phyloP scores from a whole-genome alignment of 2,888 invertebrate species.

The Latheticus oryzae region DNA sequence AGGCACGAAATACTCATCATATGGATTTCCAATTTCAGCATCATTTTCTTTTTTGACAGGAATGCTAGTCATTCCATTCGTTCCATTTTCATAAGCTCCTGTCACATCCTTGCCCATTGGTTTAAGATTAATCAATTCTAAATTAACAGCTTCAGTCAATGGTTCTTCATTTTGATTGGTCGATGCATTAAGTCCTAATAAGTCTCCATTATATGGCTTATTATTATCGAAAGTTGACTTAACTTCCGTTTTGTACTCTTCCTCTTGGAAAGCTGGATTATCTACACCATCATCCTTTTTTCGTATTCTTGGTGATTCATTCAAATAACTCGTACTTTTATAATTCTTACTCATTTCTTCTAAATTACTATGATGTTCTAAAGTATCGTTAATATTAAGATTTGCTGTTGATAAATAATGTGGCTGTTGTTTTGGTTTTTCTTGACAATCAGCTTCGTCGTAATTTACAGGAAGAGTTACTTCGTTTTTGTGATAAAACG shows the following conservation, averaged over 20 bases:
- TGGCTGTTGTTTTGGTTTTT: constrained; percentile 55
- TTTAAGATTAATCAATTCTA: constrained; percentile 82
- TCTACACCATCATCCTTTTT: constrained; percentile 64
- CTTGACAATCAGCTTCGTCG: constrained; percentile 58
- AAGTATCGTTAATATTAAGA: constrained; percentile 62
- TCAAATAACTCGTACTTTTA: constrained; percentile 62
- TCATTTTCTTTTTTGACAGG: constrained; percentile 75
- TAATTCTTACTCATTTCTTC: constrained; percentile 63
- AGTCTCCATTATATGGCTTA: constrained; percentile 60
- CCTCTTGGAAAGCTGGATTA: constrained; percentile 63
- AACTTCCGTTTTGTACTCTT: constrained; percentile 63
- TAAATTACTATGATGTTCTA: constrained; percentile 57
- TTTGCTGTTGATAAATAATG: constrained; percentile 63
- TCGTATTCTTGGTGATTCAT: constrained; percentile 48
- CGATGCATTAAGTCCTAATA: constrained; percentile 56
- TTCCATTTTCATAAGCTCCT: constrained; percentile 65
- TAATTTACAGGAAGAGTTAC: constrained; percentile 63
- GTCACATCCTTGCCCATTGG: constrained; percentile 70
- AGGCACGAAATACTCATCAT: constrained; percentile 87
- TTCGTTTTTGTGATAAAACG: constrained; percentile 64
- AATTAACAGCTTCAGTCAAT: constrained; percentile 78
- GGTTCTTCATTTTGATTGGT: constrained; percentile 57
- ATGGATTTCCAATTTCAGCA: constrained; percentile 76
- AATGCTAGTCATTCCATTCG: constrained; percentile 64
- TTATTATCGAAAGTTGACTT: constrained; percentile 61